Percentiles rank a stretch among this genome's conserved stretches.
Conservation (phyloP, 2,113 vertebrate genomes). For the Bucco capensis region DNA sequence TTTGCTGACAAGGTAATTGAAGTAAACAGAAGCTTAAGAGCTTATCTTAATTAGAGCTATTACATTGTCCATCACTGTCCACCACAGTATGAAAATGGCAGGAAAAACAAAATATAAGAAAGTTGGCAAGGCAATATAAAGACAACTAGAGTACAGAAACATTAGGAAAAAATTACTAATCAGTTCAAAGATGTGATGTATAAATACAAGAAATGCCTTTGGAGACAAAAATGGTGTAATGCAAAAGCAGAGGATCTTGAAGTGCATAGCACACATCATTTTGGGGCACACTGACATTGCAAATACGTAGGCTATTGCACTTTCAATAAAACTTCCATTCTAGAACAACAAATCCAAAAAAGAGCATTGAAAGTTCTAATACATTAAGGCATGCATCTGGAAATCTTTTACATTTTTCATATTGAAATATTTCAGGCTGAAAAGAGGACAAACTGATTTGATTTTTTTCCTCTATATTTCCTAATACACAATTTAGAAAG, state of each 20-base stretch:
- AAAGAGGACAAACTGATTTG: not conserved
- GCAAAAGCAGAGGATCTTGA: not conserved
- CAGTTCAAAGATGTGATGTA: not conserved
- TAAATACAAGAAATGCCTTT: not conserved
- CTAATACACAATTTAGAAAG: not conserved
- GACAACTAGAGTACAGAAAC: not conserved
- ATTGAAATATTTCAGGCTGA: not conserved
- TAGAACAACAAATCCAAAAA: not conserved
- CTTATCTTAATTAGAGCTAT: not conserved
- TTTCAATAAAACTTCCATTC: not conserved
- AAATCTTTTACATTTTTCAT: not conserved
- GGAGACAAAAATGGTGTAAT: not conserved
- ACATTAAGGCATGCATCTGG: not conserved
- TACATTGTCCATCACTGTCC: not conserved
- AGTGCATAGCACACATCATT: not conserved
- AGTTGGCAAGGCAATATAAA: not conserved
- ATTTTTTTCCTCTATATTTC: not conserved
- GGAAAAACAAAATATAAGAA: not conserved
- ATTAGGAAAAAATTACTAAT: fast-evolving
- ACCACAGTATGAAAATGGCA: not conserved
- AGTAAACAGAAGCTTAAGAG: not conserved
- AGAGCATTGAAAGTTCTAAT: not conserved
- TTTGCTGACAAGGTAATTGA: not conserved
- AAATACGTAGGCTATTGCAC: not conserved
- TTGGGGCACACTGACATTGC: not conserved